phyloP scores from a whole-genome alignment of 2,113 vertebrate species.

The Electrona antarctica region DNA sequence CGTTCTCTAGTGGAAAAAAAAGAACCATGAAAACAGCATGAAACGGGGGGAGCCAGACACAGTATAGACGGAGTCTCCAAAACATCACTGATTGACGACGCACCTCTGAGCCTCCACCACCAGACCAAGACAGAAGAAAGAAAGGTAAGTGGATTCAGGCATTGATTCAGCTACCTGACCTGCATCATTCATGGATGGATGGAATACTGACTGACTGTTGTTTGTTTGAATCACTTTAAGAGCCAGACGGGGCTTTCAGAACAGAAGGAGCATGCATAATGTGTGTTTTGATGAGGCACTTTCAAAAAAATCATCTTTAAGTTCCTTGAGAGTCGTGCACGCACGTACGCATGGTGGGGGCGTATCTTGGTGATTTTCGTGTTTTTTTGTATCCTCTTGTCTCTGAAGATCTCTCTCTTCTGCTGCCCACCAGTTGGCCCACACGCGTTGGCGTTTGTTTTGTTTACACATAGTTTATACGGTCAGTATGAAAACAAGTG shows the following conservation, averaged over 20 bases:
- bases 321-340: constrained; percentile 54
- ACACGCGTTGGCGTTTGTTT: constrained; percentile 71
- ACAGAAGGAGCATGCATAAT: background rate
- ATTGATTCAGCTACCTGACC: background rate
- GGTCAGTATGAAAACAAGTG: constrained; percentile 37
- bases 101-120: constrained; percentile 50
- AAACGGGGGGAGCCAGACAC: constrained; percentile 51
- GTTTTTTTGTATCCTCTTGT: constrained; percentile 14
- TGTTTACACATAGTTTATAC: constrained; percentile 66
- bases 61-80: constrained; percentile 3
- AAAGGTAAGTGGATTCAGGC: constrained; percentile 59
- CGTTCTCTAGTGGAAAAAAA: constrained; percentile 42
- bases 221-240: too few relatives aligned
- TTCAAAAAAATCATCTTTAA: constrained; percentile 22
- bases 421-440: constrained; percentile 38
- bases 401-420: constrained; percentile 33
- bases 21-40: constrained; percentile 51
- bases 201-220: too few relatives aligned
- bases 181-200: background rate
- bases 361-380: background rate
- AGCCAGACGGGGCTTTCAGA: background rate
- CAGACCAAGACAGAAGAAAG: constrained; percentile 39
- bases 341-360: constrained; percentile 16
- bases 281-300: background rate
- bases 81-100: constrained; percentile 24